Evolutionary conservation across 2,113 vertebrate species (phyloP), one percentile per base, ranked within the genome.

Genomic region (Amblyornis subalaris): DNA sequence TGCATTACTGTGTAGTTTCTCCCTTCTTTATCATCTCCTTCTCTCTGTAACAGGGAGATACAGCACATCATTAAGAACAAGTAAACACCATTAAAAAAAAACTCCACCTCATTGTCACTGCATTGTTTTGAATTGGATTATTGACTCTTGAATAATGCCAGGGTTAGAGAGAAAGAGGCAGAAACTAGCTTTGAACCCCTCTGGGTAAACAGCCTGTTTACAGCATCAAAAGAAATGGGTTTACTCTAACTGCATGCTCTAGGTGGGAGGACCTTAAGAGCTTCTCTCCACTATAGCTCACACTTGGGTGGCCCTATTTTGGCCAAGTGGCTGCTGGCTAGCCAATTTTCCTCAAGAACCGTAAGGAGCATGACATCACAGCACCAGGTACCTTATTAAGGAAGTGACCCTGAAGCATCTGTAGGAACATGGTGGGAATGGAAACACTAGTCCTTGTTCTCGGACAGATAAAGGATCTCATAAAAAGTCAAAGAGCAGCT

Each of bases 111-210:
- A 51, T 55, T 89, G 92, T 94, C 75, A 67, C 51, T 77, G 71
- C 58, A 33, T 61, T 95, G 58, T 75, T 96, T 91, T 70, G 75
- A 80, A 90, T 58, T 85, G 87, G 80, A 60, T 93, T 91, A 94
- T 77, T 71, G 82, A 81, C 67, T 94, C 78, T 10, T 93, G 57
- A 90, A 93, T 88, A 82, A 91, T 73, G 75, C 24, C 47, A 91
- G 64, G 31, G 36, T 78, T 54, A 80, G 75, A 53, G 14, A 88
- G 48, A 80, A 87, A 82, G 33, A 55, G 47, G 57, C 38, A 86
- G 58, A 85, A 91, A 80, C 31, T 62, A 60, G 62, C 40, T 91
- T 83, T 95, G 44, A 91, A 87, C 2, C 23, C 62, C 36, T 80
- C 47, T 82, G 73, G 40, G 54, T 87, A 92, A 96, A 93, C 18